Evolutionary conservation across 2,113 vertebrate genomes (phyloP), one percentile per base, ranked within the genome.

Genomic region (Oenanthe oenanthe): DNA sequence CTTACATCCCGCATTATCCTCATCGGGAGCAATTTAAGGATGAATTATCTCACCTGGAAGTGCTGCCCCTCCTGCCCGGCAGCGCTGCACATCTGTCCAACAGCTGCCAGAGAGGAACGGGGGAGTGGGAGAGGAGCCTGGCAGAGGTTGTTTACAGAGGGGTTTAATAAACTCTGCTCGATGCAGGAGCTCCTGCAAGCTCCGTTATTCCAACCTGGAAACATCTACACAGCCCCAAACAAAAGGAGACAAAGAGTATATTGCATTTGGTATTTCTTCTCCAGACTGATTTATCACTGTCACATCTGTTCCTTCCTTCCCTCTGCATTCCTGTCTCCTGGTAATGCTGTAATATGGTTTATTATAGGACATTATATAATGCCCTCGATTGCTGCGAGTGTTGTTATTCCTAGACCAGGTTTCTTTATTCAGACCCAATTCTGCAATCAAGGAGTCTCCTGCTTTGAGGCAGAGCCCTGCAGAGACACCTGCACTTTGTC

Each of bases 271-370:
- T 78, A 29, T 75, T 94, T 74, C 72, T 95, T 58, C 83, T 48
- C 68, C 42, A 9, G 72, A 85, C 91, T 93, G 96, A 94, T 97
- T 93, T 94, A 95, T 93, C 93, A 89, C 40, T 90, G 88, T 71
- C 96, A 95, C 8, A 25, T 73, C 88, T 34, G 58, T 20, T 81
- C 68, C 89, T 91, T 72, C 89, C 93, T 95, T 74, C 75, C 58
- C 85, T 40, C 85, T n/a, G 81, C 72, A 45, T 60, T 68, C 76
- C 88, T 20, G 42, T 73, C 94, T 89, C 93, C 56, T 20, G 89
- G 87, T 79, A 90, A 83, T 83, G 56, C 78, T 0, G 17, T 77
- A 86, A 85, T 92, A 61, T 71, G 85, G 42, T 96, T 96, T 94
- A 95, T 94, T 93, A 89, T 8, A 43, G 82, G 65, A 56, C 67